Conservation (phyloP, 2,888 invertebrate genomes). For the Drosophila prostipennis region DNA sequence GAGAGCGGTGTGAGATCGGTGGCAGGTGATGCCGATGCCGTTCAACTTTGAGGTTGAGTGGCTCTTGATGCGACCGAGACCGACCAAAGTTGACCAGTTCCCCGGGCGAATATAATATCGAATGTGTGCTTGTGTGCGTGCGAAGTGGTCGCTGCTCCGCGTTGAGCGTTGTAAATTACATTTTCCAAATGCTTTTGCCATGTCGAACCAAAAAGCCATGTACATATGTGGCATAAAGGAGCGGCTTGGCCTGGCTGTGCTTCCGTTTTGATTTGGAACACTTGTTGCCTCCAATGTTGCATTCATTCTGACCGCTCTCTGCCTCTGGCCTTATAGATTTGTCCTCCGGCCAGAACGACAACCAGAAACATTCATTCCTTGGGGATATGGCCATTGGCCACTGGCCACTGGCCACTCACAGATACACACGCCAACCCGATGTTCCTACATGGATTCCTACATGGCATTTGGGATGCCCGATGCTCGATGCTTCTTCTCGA, state of each 20-base stretch:
- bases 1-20: constrained; percentile 69
- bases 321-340: constrained; percentile 53
- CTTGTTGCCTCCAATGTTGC: constrained; percentile 58
- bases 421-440: constrained; percentile 26
- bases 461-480: constrained; percentile 38
- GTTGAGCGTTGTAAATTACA: constrained; percentile 80
- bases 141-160: constrained; percentile 42
- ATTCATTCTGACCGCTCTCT: constrained; percentile 8
- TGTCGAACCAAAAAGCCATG: constrained; percentile 78
- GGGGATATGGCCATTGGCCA: constrained; percentile 62
- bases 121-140: constrained; percentile 3
- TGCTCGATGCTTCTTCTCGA: constrained; percentile 27
- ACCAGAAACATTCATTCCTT: constrained; percentile 58
- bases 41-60: constrained; percentile 55
- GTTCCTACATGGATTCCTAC: constrained; percentile 52
- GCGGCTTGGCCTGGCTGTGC: constrained; percentile 36
- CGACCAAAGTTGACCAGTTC: constrained; percentile 44
- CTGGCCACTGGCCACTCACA: constrained; percentile 40
- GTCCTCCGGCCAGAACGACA: constrained; percentile 54
- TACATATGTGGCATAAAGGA: constrained; percentile 72
- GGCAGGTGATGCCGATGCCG: constrained; percentile 66
- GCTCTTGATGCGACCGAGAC: constrained; percentile 44
- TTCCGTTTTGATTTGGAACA: constrained; percentile 69
- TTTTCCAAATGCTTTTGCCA: constrained; percentile 81
- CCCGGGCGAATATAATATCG: constrained; percentile 10